Base-by-base conservation (phyloP, 2,113 vertebrate genomes). In the Vulpes vulpes region DNA sequence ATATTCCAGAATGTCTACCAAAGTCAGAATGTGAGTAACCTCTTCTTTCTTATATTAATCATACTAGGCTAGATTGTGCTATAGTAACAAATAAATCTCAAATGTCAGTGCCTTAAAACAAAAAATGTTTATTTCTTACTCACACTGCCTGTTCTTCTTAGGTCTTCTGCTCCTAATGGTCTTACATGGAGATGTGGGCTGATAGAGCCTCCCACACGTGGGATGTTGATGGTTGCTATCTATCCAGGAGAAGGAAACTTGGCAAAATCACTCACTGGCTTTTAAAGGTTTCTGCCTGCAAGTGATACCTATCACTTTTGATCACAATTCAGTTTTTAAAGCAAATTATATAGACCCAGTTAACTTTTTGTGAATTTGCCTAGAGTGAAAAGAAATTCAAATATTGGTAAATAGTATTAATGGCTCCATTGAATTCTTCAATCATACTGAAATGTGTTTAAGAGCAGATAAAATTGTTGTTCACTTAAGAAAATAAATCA, bases 351-450 rank as follows among this genome's bases (percentile, higher is more conserved):
- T 30, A 88, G 38, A 64, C 43, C 81, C 25, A 64, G 20, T n/a
- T 92, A 87, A 84, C 69, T 65, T 86, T 73, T 82, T 55, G 27
- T 51, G 16, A 27, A 94, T 90, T 84, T 92, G 51, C 67, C 73
- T 43, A 35, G 32, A 92, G 95, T 86, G 38, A 95, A 91, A 88
- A 84, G 69, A 90, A 83, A 71, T 16, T 60, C 69, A 97, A 93
- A 88, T 53, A 74, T 62, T 89, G 49, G 51, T 69, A 86, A 94
- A 83, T 19, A 89, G 20, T 35, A 53, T 78, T 60, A 67, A 62
- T 22, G 32, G 17, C 38, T 74, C 51, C 25, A 73, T 74, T 19
- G 65, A 86, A 89, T 92, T 57, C 25, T 82, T 51, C 57, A 32
- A 30, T 22, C 22, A 27, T 60, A 67, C 35, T 64, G 49, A 65